phyloP scores from a whole-genome alignment of 1,140 invertebrate genomes.

The Melipona quadrifasciata region DNA sequence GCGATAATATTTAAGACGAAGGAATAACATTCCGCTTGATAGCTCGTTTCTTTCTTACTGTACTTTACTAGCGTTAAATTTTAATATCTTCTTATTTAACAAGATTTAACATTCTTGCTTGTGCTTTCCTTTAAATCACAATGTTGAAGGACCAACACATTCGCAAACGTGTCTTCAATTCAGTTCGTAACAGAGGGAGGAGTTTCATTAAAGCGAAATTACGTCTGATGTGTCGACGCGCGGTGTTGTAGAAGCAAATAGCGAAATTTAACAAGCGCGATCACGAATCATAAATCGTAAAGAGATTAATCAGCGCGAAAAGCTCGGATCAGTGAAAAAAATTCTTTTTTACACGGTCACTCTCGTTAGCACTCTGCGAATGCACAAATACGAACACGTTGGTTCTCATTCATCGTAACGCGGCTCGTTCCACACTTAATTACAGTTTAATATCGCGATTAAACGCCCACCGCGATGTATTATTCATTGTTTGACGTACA shows the following conservation, averaged over 20 bases:
- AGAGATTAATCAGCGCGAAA: not conserved
- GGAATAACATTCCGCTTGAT: too few relatives aligned
- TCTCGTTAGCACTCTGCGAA: not conserved
- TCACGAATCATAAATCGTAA: not conserved
- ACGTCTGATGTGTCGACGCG: too few relatives aligned
- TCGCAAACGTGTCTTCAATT: too few relatives aligned
- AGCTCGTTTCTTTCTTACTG: too few relatives aligned
- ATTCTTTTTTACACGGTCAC: not conserved
- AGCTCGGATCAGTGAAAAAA: not conserved
- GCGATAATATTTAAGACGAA: too few relatives aligned
- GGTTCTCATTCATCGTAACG: not conserved
- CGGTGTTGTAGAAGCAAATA: not conserved
- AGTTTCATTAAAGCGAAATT: too few relatives aligned
- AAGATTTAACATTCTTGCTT: too few relatives aligned
- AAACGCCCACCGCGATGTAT: conserved; percentile 7
- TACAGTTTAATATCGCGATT: conserved; percentile 41
- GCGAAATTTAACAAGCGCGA: not conserved
- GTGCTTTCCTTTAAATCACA: too few relatives aligned
- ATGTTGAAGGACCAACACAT: too few relatives aligned
- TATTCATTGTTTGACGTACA: conserved; percentile 43
- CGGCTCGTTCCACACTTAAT: conserved; percentile 22
- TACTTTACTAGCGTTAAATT: too few relatives aligned
- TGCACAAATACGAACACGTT: not conserved
- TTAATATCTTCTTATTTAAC: too few relatives aligned
- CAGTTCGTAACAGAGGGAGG: too few relatives aligned